Evolutionary conservation across 2,113 vertebrate genomes (phyloP).

Genomic region (Poeciliopsis retropinna): DNA sequence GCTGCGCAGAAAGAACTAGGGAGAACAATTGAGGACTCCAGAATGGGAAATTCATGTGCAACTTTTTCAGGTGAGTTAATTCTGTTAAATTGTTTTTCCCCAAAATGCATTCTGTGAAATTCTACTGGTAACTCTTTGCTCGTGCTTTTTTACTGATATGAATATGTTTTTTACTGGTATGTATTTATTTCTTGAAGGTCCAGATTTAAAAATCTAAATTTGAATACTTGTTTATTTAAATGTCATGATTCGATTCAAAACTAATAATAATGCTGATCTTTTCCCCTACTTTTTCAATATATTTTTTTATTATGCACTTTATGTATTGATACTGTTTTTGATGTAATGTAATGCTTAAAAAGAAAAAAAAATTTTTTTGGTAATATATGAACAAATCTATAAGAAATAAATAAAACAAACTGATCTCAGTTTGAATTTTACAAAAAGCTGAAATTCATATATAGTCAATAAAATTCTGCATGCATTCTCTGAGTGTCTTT

Average conservation of each 20-base stretch:
- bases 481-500: not conserved
- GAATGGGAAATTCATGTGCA: constrained; percentile 56
- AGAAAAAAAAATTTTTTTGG: not conserved
- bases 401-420: not conserved
- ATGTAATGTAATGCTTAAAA: not conserved
- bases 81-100: constrained; percentile 12
- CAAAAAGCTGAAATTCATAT: not conserved
- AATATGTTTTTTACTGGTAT: too few relatives aligned
- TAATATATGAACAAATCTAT: not conserved
- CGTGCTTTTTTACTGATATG: not conserved
- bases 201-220: too few relatives aligned
- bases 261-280: too few relatives aligned
- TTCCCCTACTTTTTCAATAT: too few relatives aligned
- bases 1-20: constrained; percentile 44
- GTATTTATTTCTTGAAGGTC: too few relatives aligned
- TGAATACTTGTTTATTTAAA: not conserved
- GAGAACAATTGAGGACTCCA: constrained; percentile 51
- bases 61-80: constrained; percentile 74
- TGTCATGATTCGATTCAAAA: not conserved
- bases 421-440: not conserved
- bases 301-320: not conserved
- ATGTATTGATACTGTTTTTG: not conserved
- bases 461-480: not conserved
- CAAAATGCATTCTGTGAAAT: not conserved
- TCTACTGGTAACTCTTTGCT: not conserved